Conservation (phyloP, 2,797 vertebrate genomes). For the Sebastes nivosus region DNA sequence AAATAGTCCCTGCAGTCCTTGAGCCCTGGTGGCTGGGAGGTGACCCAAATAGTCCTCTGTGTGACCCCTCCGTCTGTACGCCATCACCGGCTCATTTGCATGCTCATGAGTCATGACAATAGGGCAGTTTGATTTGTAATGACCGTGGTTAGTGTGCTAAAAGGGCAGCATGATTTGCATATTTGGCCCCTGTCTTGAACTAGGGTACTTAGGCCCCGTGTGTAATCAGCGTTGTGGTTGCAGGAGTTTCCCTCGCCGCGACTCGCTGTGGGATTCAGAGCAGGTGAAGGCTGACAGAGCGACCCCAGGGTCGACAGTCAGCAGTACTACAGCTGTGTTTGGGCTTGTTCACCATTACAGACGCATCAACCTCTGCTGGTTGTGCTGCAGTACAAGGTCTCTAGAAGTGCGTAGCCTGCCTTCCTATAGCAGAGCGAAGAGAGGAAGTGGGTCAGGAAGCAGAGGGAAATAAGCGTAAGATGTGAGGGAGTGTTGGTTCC, state of each 20-base stretch:
- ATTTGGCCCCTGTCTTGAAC: conserved; percentile 24
- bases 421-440: conserved; percentile 43
- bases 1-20: background rate
- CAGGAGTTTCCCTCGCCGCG: conserved; percentile 2
- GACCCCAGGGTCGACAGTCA: conserved; percentile 30
- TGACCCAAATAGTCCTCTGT: conserved; percentile 34
- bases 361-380: conserved; percentile 43
- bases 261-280: conserved; percentile 12
- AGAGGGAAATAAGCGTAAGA: conserved; percentile 69
- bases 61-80: conserved; percentile 5
- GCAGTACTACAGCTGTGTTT: conserved; percentile 63
- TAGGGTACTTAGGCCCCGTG: background rate
- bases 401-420: conserved; percentile 37
- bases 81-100: conserved; percentile 34
- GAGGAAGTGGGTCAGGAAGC: conserved; percentile 81
- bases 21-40: background rate
- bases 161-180: conserved; percentile 45
- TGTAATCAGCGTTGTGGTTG: conserved; percentile 26
- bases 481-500: conserved; percentile 51
- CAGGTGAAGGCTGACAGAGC: conserved; percentile 38
- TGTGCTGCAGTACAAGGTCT: conserved; percentile 36
- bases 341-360: conserved; percentile 56
- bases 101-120: conserved; percentile 27
- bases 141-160: conserved; percentile 30
- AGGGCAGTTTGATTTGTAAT: conserved; percentile 48